Evolutionary conservation across 2,888 invertebrate genomes (phyloP), one percentile per base, ranked within the genome.

Genomic region (Theodoxus fluviatilis): DNA sequence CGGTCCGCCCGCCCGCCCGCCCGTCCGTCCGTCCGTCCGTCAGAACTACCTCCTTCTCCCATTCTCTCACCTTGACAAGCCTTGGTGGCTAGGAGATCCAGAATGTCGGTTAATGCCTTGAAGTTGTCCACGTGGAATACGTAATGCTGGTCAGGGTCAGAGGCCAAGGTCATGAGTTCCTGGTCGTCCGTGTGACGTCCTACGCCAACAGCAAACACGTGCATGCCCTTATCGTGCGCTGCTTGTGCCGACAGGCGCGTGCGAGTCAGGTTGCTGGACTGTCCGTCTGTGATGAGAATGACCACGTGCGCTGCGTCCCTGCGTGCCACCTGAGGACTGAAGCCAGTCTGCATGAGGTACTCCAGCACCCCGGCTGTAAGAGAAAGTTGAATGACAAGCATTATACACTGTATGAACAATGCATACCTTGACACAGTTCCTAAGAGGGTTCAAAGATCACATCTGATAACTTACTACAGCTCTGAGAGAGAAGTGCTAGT

Each of bases 171-270:
- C 67, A 73, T 73, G 37, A 85, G 75, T 67, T 85, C 84, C 1
- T 72, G 71, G 59, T 70, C 73, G 52, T 83, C 80, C 1, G 81
- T 78, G n/a, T 78, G 76, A 9, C 68, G 71, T 1, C 85, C 85
- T 6, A 85, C 82, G 4, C 85, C 85, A 22, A 85, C 79, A 25
- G 84, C 79, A 71, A 85, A 84, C 43, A 85, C 43, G 38, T 81
- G 76, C 4, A 85, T 81, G 4, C 82, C 82, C 3, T 76, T 77
- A 22, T 79, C 49, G 38, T 72, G 74, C 25, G 72, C 72, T 3
- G 25, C 35, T 15, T 31, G 35, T 7, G 76, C 73, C 59, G 72
- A 71, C 35, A 35, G 15, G 12, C 65, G 52, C 38, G 76, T 74
- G 12, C 35, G 38, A 15, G 47, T 37, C 33, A 40, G 15, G 69